These are phyloP conservation scores for Unio pictorum DNA, from an alignment of 2,888 invertebrate species.

Conservation along the genomic window DNA sequence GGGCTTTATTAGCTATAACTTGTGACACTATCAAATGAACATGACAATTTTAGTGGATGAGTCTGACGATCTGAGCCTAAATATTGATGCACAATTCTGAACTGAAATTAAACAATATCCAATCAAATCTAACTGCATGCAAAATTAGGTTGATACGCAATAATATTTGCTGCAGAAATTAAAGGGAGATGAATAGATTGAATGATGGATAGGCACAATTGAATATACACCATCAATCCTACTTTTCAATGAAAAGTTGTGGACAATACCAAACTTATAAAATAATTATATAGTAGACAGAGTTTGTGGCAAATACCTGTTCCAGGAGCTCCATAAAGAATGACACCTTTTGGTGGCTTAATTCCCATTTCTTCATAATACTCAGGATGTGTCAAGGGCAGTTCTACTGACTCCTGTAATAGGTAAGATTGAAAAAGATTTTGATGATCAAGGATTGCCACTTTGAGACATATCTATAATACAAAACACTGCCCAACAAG, in stretches of 20 bases:
- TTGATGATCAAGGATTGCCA: neutral
- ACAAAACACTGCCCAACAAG: too few species aligned
- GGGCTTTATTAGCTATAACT: too few species aligned
- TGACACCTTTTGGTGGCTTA: constrained; percentile 99
- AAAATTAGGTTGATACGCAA: too few species aligned
- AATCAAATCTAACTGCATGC: too few species aligned
- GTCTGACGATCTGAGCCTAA: too few species aligned
- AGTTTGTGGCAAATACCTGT: constrained; percentile 79
- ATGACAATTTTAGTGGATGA: too few species aligned
- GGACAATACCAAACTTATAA: neutral
- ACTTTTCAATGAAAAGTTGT: neutral
- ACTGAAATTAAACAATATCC: too few species aligned
- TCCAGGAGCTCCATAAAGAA: constrained; percentile 97
- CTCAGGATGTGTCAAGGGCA: constrained; percentile 98
- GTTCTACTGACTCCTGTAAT: constrained; percentile 90
- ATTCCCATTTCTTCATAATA: constrained; percentile 99
- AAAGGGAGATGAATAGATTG: too few species aligned
- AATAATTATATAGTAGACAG: neutral
- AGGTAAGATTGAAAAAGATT: neutral
- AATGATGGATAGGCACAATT: neutral
- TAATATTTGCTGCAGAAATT: too few species aligned
- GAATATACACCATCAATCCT: neutral
- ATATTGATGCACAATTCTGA: too few species aligned
- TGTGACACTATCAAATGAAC: too few species aligned
- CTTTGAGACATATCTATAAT: too few species aligned